Percentiles rank a stretch among this genome's conserved stretches.
These are phyloP conservation scores for Campoletis raptor DNA, from an alignment of 2,888 invertebrate genomes.

Conservation along the genomic window DNA sequence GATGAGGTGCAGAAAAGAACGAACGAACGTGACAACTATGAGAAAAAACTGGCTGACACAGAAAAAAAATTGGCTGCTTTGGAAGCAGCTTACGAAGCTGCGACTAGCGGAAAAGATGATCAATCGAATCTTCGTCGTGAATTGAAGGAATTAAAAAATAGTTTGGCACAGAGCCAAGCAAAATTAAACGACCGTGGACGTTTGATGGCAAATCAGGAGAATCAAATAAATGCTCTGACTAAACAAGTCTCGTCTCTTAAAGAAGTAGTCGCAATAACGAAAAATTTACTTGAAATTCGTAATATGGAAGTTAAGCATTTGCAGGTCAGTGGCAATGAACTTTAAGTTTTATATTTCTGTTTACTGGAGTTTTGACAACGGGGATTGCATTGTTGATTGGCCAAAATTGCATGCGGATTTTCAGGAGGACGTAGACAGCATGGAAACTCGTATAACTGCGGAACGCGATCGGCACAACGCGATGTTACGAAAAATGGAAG, in stretches of 20 bases:
- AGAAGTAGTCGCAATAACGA: constrained; percentile 93
- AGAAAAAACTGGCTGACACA: constrained; percentile 75
- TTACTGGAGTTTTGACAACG: not conserved
- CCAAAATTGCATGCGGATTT: constrained; percentile 58
- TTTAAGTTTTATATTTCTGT: not conserved
- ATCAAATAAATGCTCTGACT: constrained; percentile 90
- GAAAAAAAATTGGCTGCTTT: constrained; percentile 77
- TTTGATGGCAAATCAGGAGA: constrained; percentile 88
- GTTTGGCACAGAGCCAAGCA: constrained; percentile 76
- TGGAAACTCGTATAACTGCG: constrained; percentile 89
- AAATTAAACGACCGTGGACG: constrained; percentile 79
- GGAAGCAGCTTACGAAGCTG: constrained; percentile 72
- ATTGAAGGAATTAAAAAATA: constrained; percentile 77
- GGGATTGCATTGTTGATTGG: not conserved
- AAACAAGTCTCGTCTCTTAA: constrained; percentile 91
- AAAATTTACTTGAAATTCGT: constrained; percentile 91
- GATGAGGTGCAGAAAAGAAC: constrained; percentile 73
- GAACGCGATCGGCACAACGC: constrained; percentile 90
- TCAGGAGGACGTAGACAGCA: constrained; percentile 88
- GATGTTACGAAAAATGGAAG: constrained; percentile 90
- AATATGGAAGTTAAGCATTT: constrained; percentile 92
- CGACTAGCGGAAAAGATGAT: constrained; percentile 70
- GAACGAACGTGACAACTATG: constrained; percentile 78
- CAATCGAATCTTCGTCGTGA: constrained; percentile 73
- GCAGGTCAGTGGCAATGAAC: constrained; percentile 84